A percentile compares a stretch with the other conserved stretches of the same genome.
Evolutionary conservation across 2,797 vertebrate species (phyloP).

Genomic region (Esox lucius): DNA sequence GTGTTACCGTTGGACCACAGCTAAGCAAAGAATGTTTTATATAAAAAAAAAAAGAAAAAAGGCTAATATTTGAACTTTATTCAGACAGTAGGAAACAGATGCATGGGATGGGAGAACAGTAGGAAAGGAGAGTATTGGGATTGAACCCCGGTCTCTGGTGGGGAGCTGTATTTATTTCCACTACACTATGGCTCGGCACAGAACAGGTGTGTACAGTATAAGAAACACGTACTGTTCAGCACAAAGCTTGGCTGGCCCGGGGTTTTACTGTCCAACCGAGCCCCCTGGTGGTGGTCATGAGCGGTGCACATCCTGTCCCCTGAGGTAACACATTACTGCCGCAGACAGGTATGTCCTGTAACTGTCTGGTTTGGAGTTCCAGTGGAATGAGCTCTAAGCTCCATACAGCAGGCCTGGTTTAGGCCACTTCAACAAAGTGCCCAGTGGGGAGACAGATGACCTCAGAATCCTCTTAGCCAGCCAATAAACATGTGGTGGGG

Average conservation of each 20-base stretch:
- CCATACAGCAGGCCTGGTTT: neutral
- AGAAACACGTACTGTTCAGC: neutral
- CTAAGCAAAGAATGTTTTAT: too few species aligned
- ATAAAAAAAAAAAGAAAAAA: too few species aligned
- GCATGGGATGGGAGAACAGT: too few species aligned
- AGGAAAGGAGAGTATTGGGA: too few species aligned
- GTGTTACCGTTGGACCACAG: too few species aligned
- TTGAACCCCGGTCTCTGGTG: too few species aligned
- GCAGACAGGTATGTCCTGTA: slow-evolving; percentile 11
- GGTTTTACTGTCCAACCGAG: neutral
- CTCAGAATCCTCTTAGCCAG: neutral
- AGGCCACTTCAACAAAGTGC: neutral
- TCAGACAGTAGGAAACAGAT: too few species aligned
- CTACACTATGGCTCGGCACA: neutral
- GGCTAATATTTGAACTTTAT: too few species aligned
- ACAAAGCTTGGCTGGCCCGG: neutral
- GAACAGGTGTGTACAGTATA: neutral
- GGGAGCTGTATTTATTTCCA: too few species aligned
- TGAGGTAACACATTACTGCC: neutral
- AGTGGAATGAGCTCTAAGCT: neutral
- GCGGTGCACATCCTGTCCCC: neutral
- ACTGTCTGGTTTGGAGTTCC: neutral
- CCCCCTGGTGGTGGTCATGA: neutral
- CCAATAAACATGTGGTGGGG: neutral
- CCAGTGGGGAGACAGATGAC: neutral